Base-by-base conservation (phyloP, 2,113 vertebrate genomes). In the Poicephalus meyeri region DNA sequence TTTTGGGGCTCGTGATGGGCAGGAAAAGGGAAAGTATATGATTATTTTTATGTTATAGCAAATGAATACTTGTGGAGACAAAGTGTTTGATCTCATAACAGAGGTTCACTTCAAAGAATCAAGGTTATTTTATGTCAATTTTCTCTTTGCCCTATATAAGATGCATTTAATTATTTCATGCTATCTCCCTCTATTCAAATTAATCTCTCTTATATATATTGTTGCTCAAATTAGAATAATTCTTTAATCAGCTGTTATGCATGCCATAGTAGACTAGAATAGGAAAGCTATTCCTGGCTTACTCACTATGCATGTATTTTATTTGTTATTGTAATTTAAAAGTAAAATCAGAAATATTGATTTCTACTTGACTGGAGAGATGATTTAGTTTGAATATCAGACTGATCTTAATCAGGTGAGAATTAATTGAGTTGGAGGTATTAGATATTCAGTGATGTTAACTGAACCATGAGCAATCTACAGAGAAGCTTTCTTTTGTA, bases 341-440 rank as follows among this genome's bases (percentile, higher is more conserved):
- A 99, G 99, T 99, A 98, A 99, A 98, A 99, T 99, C 98, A 98
- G 98, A 98, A 97, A 98, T 98, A 98, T 98, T 97, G 98, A 98
- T 98, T 99, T 99, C 98, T 99, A 98, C 98, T 99, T 98, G 98
- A 98, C 98, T 99, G 98, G 98, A 99, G 98, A 98, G 98, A 97
- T 98, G 98, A 99, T 99, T 98, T 99, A 98, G 98, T 99, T 98
- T 98, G 98, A 98, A 98, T 99, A 98, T 98, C 98, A 97, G 97
- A 96, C 97, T 97, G 96, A 97, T 98, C 97, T 98, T 98, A 98
- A 99, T 99, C 98, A 98, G 98, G 97, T 98, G 98, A 98, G 98
- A 98, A 98, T 99, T 99, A 99, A 99, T 99, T 99, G 98, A 98
- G 98, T 99, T 98, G 97, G 98, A 98, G 97, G 98, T 98, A 98